Percentiles rank a stretch among this genome's conserved stretches.
phyloP scores from a whole-genome alignment of 2,888 invertebrate species.

The Orthonevra nobilis region DNA sequence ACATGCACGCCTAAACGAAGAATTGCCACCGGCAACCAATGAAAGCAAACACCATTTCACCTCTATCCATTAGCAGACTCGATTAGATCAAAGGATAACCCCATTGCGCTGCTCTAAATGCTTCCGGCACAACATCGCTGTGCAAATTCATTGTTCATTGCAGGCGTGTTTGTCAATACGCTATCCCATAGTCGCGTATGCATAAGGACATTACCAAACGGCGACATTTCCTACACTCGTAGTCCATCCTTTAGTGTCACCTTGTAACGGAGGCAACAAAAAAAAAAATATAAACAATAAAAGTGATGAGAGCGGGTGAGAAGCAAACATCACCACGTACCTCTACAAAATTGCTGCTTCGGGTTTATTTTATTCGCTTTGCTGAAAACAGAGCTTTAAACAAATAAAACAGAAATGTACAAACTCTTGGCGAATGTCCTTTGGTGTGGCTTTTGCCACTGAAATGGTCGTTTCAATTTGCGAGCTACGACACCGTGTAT shows the following conservation, averaged over 20 bases:
- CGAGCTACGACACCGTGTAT: no score
- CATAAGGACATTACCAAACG: slow-evolving; percentile 1
- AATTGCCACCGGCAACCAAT: no score
- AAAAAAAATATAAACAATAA: neutral
- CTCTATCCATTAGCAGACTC: slow-evolving; percentile 61
- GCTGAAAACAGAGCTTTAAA: no score
- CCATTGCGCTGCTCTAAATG: slow-evolving; percentile 61
- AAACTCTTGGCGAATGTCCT: no score
- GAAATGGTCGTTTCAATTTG: no score
- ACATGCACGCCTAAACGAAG: no score
- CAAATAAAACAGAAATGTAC: no score
- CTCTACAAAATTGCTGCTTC: no score
- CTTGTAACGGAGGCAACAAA: slow-evolving; percentile 12
- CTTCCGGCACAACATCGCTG: slow-evolving; percentile 58
- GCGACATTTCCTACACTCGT: slow-evolving; percentile 39
- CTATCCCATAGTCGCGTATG: no score
- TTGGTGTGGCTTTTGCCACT: no score
- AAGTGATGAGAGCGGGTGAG: slow-evolving; percentile 24
- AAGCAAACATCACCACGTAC: slow-evolving; percentile 61
- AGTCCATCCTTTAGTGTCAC: slow-evolving; percentile 63
- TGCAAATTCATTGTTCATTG: slow-evolving; percentile 63
- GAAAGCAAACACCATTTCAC: slow-evolving; percentile 41
- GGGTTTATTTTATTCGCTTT: no score
- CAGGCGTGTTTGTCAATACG: slow-evolving; percentile 56
- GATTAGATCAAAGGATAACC: slow-evolving; percentile 69